These are phyloP conservation scores for Leptopterna dolabrata DNA, from an alignment of 2,888 invertebrate species.

Conservation along the genomic window DNA sequence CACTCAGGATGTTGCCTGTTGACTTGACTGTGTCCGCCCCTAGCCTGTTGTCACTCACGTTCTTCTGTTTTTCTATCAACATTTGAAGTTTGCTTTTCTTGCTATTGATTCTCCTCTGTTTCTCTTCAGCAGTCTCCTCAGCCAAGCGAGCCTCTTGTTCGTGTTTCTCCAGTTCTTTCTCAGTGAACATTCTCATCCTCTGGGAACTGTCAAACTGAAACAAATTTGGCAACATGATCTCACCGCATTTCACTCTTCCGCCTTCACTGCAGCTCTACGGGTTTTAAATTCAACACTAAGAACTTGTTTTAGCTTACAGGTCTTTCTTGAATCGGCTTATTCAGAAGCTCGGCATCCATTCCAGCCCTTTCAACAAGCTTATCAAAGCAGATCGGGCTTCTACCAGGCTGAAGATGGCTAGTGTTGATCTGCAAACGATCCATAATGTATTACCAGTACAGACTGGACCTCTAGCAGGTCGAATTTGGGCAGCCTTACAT, in stretches of 20 bases:
- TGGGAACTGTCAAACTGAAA: not conserved
- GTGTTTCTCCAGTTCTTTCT: slow-evolving; percentile 25
- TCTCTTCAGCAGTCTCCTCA: slow-evolving; percentile 1
- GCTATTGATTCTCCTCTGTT: not conserved
- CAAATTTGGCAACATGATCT: not conserved
- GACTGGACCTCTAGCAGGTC: not conserved
- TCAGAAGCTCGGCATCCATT: slow-evolving; percentile 21
- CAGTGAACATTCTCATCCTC: not conserved
- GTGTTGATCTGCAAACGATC: not conserved
- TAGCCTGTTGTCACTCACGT: not conserved
- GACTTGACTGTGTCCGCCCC: not conserved
- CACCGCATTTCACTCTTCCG: not conserved
- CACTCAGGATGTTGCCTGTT: not conserved
- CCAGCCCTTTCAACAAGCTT: slow-evolving; percentile 33
- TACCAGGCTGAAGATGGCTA: slow-evolving; percentile 37
- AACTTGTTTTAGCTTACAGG: too few relatives aligned
- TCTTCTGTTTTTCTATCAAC: slow-evolving; percentile 13
- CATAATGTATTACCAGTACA: not conserved
- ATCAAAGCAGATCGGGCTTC: slow-evolving; percentile 35
- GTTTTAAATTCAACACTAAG: too few relatives aligned
- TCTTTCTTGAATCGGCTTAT: not conserved
- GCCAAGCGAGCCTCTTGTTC: not conserved
- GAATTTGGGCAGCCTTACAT: too few relatives aligned
- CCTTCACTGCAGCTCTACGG: too few relatives aligned
- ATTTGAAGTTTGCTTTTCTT: slow-evolving; percentile 40